A percentile compares a stretch with the other conserved stretches of the same genome.
These are phyloP conservation scores for Lepidothrix coronata DNA, from an alignment of 2,113 vertebrate genomes.

Conservation along the genomic window DNA sequence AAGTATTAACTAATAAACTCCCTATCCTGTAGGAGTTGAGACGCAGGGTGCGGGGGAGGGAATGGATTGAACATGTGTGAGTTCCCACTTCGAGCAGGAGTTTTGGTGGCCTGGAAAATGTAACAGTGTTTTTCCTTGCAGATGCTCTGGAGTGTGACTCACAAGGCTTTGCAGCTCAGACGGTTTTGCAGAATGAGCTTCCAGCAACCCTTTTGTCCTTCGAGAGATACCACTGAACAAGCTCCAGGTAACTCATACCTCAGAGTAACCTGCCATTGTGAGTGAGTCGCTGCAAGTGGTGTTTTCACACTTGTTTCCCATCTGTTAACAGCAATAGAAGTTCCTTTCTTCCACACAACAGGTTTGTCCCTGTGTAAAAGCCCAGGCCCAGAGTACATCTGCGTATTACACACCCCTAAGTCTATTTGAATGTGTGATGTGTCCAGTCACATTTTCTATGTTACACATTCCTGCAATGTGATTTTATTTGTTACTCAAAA, in stretches of 20 bases:
- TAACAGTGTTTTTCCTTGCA: background rate
- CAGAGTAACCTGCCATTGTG: background rate
- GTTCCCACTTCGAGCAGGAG: background rate
- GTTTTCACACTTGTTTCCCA: background rate
- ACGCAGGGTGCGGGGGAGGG: background rate
- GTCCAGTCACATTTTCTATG: background rate
- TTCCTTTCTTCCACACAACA: background rate
- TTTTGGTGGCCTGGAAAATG: conserved; percentile 54
- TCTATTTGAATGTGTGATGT: background rate
- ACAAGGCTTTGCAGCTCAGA: background rate
- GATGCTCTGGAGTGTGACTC: conserved; percentile 51
- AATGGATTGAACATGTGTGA: background rate
- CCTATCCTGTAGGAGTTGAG: background rate
- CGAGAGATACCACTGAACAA: background rate
- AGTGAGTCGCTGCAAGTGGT: background rate
- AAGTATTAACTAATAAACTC: conserved; percentile 44
- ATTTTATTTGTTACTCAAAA: background rate
- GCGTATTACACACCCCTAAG: background rate
- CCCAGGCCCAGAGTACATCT: background rate
- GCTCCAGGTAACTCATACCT: background rate
- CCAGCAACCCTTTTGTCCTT: conserved; percentile 2
- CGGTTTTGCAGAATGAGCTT: background rate
- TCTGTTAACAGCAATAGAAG: background rate
- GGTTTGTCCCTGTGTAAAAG: background rate
- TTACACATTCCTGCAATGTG: background rate